Evolutionary conservation across 2,888 invertebrate species (phyloP).

Genomic region (Elysia crispata): DNA sequence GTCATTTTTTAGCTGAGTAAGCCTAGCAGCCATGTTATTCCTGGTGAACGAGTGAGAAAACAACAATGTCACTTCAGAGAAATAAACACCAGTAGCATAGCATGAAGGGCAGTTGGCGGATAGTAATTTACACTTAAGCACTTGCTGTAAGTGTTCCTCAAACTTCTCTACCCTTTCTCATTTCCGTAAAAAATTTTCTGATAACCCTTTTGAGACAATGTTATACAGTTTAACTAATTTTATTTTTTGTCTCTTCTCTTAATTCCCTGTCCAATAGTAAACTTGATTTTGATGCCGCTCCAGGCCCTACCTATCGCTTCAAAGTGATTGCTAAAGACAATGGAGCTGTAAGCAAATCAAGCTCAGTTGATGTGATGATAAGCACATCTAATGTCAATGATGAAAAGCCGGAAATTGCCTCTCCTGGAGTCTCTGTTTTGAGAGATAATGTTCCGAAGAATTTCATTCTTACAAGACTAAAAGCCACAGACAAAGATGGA

Average conservation of each 20-base stretch:
- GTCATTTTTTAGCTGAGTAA: too few relatives aligned
- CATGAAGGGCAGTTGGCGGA: too few relatives aligned
- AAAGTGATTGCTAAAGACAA: slow-evolving; percentile 95
- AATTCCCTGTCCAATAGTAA: background rate
- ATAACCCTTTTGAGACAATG: background rate
- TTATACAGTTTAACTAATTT: background rate
- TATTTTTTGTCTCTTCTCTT: too few relatives aligned
- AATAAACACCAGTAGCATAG: too few relatives aligned
- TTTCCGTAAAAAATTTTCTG: background rate
- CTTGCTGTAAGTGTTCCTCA: too few relatives aligned
- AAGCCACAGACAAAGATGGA: slow-evolving; percentile 97
- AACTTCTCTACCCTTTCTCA: too few relatives aligned
- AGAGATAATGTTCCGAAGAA: slow-evolving; percentile 79
- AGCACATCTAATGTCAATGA: slow-evolving; percentile 99
- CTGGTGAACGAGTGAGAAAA: too few relatives aligned
- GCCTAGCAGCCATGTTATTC: too few relatives aligned
- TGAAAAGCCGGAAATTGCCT: slow-evolving; percentile 85
- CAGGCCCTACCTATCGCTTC: slow-evolving; percentile 86
- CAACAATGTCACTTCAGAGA: too few relatives aligned
- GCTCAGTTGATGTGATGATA: slow-evolving; percentile 94
- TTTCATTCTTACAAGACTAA: slow-evolving; percentile 95
- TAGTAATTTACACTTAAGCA: too few relatives aligned
- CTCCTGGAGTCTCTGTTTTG: slow-evolving; percentile 57
- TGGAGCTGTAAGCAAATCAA: slow-evolving; percentile 94
- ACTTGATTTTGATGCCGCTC: slow-evolving; percentile 72